These are phyloP conservation scores for Pachycephala philippinensis DNA, from an alignment of 2,113 vertebrate species.

Conservation along the genomic window DNA sequence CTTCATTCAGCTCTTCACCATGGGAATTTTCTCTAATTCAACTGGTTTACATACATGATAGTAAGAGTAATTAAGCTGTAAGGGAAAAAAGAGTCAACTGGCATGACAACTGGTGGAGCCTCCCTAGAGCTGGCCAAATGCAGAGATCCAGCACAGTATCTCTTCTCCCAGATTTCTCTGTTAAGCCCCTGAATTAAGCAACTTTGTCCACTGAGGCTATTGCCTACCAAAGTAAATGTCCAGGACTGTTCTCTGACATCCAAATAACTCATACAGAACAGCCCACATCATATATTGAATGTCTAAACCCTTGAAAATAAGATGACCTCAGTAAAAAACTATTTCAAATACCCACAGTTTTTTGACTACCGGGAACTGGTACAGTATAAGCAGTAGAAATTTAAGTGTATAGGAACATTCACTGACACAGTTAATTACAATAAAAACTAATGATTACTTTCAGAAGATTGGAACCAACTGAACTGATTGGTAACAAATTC, in stretches of 20 bases:
- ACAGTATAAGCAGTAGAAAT: background rate
- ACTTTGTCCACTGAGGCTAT: background rate
- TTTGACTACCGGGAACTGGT: background rate
- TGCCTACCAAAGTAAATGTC: background rate
- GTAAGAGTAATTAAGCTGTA: background rate
- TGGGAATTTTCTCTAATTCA: background rate
- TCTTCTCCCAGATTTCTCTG: background rate
- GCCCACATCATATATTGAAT: background rate
- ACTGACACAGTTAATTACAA: background rate
- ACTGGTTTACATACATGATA: background rate
- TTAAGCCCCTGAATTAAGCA: background rate
- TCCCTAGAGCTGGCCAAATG: background rate
- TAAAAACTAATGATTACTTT: background rate
- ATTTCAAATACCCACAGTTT: background rate
- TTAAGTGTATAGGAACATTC: background rate
- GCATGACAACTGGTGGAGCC: background rate
- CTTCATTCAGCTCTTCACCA: background rate
- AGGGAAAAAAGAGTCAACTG: background rate
- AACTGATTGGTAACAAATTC: background rate
- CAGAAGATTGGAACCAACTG: background rate
- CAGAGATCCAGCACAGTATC: rapidly evolving
- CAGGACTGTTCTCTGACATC: background rate
- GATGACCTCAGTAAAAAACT: background rate
- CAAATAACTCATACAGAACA: background rate
- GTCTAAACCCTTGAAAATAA: background rate